A percentile compares a stretch with the other conserved stretches of the same genome.
These are phyloP conservation scores for Achroia grisella DNA, from an alignment of 1,140 invertebrate genomes.

Conservation along the genomic window DNA sequence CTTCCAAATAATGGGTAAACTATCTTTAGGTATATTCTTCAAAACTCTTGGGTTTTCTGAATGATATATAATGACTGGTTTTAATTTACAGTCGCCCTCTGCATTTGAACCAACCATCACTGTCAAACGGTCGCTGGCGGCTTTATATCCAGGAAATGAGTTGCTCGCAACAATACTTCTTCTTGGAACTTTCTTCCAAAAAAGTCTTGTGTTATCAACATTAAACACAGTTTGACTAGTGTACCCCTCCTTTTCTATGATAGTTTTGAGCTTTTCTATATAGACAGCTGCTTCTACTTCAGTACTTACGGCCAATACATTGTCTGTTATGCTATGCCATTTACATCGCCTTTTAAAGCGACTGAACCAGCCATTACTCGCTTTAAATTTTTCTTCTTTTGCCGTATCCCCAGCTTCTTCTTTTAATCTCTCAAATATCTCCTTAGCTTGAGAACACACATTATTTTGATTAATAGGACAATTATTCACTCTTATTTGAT, in stretches of 20 bases:
- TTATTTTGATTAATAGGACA: slow-evolving; percentile 16
- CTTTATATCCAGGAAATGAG: slow-evolving; percentile 51
- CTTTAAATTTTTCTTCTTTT: slow-evolving; percentile 20
- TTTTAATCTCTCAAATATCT: slow-evolving; percentile 10
- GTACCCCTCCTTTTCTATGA: slow-evolving; percentile 31
- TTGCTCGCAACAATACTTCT: slow-evolving; percentile 53
- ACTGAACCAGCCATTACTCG: slow-evolving; percentile 48
- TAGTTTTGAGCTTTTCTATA: slow-evolving; percentile 18
- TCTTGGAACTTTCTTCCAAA: slow-evolving; percentile 68
- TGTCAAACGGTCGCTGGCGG: slow-evolving; percentile 61
- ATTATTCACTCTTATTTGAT: slow-evolving; percentile 21
- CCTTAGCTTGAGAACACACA: slow-evolving; percentile 18
- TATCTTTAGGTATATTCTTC: slow-evolving; percentile 37
- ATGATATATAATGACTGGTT: slow-evolving; percentile 47
- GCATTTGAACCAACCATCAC: slow-evolving; percentile 57
- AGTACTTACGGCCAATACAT: slow-evolving; percentile 32
- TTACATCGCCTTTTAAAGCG: too few relatives aligned
- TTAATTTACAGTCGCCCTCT: slow-evolving; percentile 17
- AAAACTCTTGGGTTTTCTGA: slow-evolving; percentile 52
- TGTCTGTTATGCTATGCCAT: slow-evolving; percentile 28
- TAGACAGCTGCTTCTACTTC: slow-evolving; percentile 37
- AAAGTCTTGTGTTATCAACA: slow-evolving; percentile 25
- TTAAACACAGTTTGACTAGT: slow-evolving; percentile 47
- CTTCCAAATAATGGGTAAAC: slow-evolving; percentile 49
- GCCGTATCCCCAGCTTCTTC: slow-evolving; percentile 15